Evolutionary conservation across 2,797 vertebrate genomes (phyloP), one percentile per base, ranked within the genome.

Genomic region (Danio aesculapii): DNA sequence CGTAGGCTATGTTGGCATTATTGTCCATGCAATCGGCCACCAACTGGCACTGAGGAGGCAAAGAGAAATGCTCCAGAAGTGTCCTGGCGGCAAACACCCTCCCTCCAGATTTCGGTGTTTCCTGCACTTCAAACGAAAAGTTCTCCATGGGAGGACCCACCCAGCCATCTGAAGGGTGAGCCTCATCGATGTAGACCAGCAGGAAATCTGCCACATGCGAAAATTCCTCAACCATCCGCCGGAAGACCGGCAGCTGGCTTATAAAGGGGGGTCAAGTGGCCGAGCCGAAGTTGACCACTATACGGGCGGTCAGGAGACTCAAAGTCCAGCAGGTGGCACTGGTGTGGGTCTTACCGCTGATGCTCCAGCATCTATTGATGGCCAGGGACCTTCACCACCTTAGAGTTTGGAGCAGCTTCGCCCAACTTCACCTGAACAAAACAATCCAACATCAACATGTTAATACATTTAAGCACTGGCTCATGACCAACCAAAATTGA

Each of bases 11-110:
- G 0, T 99, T 99, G 84, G 97, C 95, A 13, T 98, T 97, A 86
- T 99, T 98, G 94, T 99, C 98, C 98, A 99, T 99, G 90, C 95
- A 94, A 91, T 99, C 98, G 39, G 97, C 96, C 88, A 96, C 98
- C 71, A 99, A 93, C 74, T 93, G 96, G 89, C 98, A 99, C 90
- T 97, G 96, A 6, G 96, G 93, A 0, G 97, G 97, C 89, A 99
- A 92, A 58, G 96, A 94, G 89, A 97, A 98, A 69, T 92, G 94
- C 81, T 97, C 93, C 39, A 95, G 93, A 4, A 99, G 96, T 76
- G 94, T 91, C 50, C 93, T 93, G 55, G 98, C 98, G 0, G 97
- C 98, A 68, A 95, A 93, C 16, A 98, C 91, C 57, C 98, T 92
- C 58, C 97, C 91, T 97, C 97, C 89, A 98, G 94, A 89, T 91